Conservation (phyloP, 2,797 vertebrate species). For the Acanthiza pusilla region DNA sequence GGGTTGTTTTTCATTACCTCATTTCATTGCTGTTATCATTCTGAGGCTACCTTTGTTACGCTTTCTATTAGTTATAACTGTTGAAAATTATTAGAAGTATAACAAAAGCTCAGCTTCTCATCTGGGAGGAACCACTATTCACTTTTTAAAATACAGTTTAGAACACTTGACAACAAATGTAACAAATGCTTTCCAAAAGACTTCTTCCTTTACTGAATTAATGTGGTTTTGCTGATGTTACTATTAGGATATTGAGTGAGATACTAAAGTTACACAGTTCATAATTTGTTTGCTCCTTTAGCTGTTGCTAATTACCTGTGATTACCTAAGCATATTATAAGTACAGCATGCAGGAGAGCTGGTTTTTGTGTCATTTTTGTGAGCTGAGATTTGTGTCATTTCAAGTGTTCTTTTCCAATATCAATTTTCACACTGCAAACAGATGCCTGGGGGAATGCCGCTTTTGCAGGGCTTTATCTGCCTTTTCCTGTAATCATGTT, state of each 20-base stretch:
- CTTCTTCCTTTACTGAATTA: not conserved
- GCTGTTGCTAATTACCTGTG: not conserved
- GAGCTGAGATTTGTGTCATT: not conserved
- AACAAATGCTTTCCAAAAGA: constrained; percentile 7
- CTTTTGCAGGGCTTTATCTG: not conserved
- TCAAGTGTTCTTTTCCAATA: not conserved
- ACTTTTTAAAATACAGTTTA: not conserved
- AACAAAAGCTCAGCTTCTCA: not conserved
- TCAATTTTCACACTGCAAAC: not conserved
- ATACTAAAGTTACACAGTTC: not conserved
- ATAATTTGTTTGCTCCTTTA: not conserved
- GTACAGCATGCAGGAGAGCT: not conserved
- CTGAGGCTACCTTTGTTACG: not conserved
- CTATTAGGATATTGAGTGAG: not conserved
- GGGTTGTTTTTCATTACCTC: constrained; percentile 14
- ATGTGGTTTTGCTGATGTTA: not conserved
- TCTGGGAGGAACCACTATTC: not conserved
- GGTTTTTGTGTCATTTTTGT: not conserved
- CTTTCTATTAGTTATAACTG: not conserved
- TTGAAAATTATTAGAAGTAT: not conserved
- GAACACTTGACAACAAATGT: not conserved
- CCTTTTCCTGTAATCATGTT: not conserved
- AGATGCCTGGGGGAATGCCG: not conserved
- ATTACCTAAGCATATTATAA: not conserved
- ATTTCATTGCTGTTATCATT: not conserved